Evolutionary conservation across 2,888 invertebrate genomes (phyloP), one percentile per base, ranked within the genome.

Genomic region (Drosophila meridiana): DNA sequence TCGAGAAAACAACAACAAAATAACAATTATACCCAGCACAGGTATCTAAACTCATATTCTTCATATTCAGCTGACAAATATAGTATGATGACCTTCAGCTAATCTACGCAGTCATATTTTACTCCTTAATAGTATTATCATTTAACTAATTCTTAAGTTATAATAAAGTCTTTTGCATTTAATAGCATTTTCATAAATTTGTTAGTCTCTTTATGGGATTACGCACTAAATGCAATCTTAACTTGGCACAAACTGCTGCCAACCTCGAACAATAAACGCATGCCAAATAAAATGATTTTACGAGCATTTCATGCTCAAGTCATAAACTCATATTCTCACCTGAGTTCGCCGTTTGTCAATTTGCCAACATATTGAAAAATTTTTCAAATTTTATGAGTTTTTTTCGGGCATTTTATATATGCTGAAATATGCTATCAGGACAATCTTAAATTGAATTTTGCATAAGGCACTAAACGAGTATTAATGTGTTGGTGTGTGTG

Each of bases 381-480:
- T 74, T 66, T 79, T 72, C 43, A 61, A 80, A 53, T 72, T 87
- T 83, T 83, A 87, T 85, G 86, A 76, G 80, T 8, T 62, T 85
- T 79, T 72, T 69, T 14, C 2, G 26, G 34, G 48, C 40, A 63
- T 75, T 78, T 83, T 69, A 69, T 63, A 48, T 48, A 13, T 11
- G 34, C 36, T 30, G 47, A 13, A 38, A 30, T 52, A 20, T 57
- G 56, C 47, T 36, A n/a, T 55, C 70, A 38, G 66, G 50, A 73
- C 69, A 68, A 61, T 42, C 68, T 58, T 53, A 83, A 87, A 85
- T 89, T 89, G 84, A 85, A 89, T 89, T 81, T 81, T 71, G 67
- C 83, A 85, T 89, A 72, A 73, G 42, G 50, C 14, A 48, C 28
- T 56, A 40, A 43, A 58, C 48, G 38, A 50, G 30, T 45, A 43